Evolutionary conservation across 2,888 invertebrate species (phyloP), one percentile per base, ranked within the genome.

Genomic region (Axea sp.): DNA sequence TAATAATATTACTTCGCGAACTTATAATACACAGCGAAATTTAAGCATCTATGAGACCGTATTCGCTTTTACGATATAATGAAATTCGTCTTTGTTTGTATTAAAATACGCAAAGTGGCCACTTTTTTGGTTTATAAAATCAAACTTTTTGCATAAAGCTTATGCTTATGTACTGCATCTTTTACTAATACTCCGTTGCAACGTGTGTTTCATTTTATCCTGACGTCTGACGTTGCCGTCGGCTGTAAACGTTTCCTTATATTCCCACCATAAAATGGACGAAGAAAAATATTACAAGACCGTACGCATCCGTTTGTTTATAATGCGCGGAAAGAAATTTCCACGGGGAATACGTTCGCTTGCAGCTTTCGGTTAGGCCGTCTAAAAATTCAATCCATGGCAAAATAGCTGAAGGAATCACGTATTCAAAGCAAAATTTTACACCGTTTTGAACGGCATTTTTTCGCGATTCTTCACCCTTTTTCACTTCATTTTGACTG

Each of bases 341-440:
- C 62, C 53, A 22, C n/a, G 22, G 62, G 62, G 62, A 71, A 71
- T 62, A 67, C 8, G n/a, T 8, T 0, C 11, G 55, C 14, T 49
- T 22, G 1, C 31, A 19, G 14, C 41, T 64, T 71, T 41, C 26
- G 15, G 8, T 49, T 57, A 37, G 43, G 31, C 53, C 11, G 37
- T n/a, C 15, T 22, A 31, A 37, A 49, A 73, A 65, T 65, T 65
- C 60, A 65, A 73, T 65, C 49, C 43, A 64, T 51, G 28, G 39
- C 24, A 31, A 64, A 62, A 57, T 35, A 59, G 35, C 24, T 12
- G 3, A 14, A 26, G 30, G 49, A 71, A 55, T 69, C 51, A 53
- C 51, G 43, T 53, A 72, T 65, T 65, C 65, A 72, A 53, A 72
- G 45, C 8, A 39, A 59, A 53, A 53, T 72, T 65, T 73, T 51